A percentile compares a stretch with the other conserved stretches of the same genome.
phyloP scores from a whole-genome alignment of 2,888 invertebrate genomes.

The Heteromyza rotundicornis region DNA sequence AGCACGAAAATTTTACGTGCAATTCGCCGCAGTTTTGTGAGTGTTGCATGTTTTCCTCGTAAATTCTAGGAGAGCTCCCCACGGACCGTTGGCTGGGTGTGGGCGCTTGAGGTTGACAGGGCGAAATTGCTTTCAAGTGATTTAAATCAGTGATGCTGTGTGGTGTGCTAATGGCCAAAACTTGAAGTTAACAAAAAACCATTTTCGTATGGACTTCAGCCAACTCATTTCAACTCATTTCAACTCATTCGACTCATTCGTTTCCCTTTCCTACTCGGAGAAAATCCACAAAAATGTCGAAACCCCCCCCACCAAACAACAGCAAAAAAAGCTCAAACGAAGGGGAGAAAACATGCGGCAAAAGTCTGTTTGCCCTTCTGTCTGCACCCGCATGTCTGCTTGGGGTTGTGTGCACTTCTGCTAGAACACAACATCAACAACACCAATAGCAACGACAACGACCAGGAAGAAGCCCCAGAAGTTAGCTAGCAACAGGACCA shows the following conservation, averaged over 20 bases:
- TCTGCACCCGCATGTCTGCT: not conserved
- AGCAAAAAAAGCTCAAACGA: too few relatives aligned
- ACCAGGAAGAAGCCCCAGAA: too few relatives aligned
- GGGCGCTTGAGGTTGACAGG: not conserved
- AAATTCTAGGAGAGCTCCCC: not conserved
- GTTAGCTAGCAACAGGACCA: not conserved
- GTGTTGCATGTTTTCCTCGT: not conserved
- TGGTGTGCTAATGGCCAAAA: conserved; percentile 14
- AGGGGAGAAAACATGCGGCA: not conserved
- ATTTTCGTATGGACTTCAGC: too few relatives aligned
- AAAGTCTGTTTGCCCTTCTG: not conserved
- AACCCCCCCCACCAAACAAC: not conserved
- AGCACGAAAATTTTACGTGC: not conserved
- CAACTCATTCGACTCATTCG: too few relatives aligned
- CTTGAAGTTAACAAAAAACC: conserved; percentile 6
- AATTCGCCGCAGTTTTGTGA: not conserved
- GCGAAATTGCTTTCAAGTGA: conserved; percentile 6
- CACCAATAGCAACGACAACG: not conserved
- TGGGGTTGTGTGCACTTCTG: conserved; percentile 12
- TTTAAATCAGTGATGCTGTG: conserved; percentile 10
- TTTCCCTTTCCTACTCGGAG: too few relatives aligned
- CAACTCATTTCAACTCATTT: too few relatives aligned
- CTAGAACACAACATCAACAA: conserved; percentile 2
- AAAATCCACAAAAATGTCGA: not conserved
- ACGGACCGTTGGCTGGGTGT: not conserved